Evolutionary conservation across 2,888 invertebrate species (phyloP), one percentile per base, ranked within the genome.

Genomic region (Lycocerus yunnanus): DNA sequence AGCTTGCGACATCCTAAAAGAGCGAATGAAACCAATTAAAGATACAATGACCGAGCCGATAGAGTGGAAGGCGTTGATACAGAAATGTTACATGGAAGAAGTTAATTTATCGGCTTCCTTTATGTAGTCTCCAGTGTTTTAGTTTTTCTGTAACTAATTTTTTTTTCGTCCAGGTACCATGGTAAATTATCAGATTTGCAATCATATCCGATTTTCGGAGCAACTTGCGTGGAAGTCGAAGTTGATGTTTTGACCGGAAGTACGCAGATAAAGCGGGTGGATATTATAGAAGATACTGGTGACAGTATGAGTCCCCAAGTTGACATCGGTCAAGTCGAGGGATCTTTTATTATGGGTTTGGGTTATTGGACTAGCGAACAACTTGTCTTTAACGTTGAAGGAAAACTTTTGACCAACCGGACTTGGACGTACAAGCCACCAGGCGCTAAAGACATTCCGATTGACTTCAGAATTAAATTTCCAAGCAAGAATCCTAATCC

Each of bases 211-310:
- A 89, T 94, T 68, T 94, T 91, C 81, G 94, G 92, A 1, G 88
- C 90, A 0, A 87, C 90, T 9, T 89, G 91, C 1, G 85, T 91
- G 2, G 95, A 96, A 86, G 89, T 94, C 0, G 94, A 95, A 86
- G 85, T 95, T 0, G 96, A 96, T 84, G 87, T 94, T 11, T 87
- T 96, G 11, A 63, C 61, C 6, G 61, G 61, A 2, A 18, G 2
- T 6, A 18, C 61, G 0, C 15, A 18, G 13, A 13, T 63, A n/a
- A 63, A n/a, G 4, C 16, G 61, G n/a, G 61, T 63, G 5, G 61
- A 63, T 20, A 18, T 63, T 18, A 15, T 63, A 2, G 61, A 63
- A 20, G 61, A 63, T 13, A n/a, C n/a, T 6, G 61, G 61, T n/a
- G 61, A 63, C 1, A 63, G 61, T 18, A 18, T 63, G 18, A 63